These are phyloP conservation scores for Mus caroli DNA, from an alignment of 2,797 vertebrate species.

Conservation along the genomic window DNA sequence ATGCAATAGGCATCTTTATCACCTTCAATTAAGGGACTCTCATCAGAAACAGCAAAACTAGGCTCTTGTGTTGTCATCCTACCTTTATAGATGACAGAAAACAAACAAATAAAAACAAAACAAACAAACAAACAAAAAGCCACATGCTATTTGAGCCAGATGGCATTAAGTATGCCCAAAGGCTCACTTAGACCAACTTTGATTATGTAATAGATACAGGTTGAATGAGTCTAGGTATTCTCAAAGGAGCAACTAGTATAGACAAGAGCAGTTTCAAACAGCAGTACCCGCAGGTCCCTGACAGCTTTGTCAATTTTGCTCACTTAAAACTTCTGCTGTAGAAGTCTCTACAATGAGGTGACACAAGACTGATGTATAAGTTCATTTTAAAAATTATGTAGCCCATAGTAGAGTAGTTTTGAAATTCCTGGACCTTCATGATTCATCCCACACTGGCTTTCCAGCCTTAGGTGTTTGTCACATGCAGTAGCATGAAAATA, in stretches of 20 bases:
- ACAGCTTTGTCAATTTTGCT: not conserved
- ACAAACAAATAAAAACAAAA: not conserved
- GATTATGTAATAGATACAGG: not conserved
- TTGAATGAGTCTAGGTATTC: not conserved
- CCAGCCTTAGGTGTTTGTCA: too few relatives aligned
- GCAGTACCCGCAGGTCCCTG: not conserved
- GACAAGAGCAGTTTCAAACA: not conserved
- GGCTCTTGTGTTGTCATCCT: not conserved
- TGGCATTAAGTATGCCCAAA: not conserved
- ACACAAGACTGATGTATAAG: not conserved
- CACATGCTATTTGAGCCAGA: not conserved
- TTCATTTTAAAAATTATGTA: not conserved
- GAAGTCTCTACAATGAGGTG: not conserved
- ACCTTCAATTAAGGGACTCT: not conserved
- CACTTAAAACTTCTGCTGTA: not conserved
- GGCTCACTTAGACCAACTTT: too few relatives aligned
- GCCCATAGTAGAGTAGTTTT: not conserved
- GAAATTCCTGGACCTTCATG: not conserved
- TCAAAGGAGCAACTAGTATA: not conserved
- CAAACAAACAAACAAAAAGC: not conserved
- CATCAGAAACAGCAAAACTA: too few relatives aligned
- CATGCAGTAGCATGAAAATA: not conserved
- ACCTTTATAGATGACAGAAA: not conserved
- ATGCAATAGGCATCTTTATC: not conserved
- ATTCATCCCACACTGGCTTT: too few relatives aligned